phyloP scores from a whole-genome alignment of 2,113 vertebrate genomes.

The Oncorhynchus mykiss region DNA sequence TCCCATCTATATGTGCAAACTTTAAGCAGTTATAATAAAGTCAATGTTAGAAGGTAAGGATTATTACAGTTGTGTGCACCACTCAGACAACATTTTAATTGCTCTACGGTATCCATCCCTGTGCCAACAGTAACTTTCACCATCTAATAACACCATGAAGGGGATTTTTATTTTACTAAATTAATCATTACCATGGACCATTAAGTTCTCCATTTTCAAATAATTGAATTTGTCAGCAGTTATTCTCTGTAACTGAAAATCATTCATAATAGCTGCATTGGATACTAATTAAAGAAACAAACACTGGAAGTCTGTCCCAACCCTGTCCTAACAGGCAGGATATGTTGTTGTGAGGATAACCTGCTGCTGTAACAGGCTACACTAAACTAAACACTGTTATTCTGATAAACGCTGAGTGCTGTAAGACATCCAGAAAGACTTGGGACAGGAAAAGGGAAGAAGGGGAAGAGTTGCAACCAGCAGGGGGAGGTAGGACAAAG shows the following conservation, averaged over 20 bases:
- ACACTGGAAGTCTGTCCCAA: too few species aligned
- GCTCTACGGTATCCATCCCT: conserved; percentile 67
- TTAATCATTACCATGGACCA: conserved; percentile 94
- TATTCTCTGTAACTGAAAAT: conserved; percentile 73
- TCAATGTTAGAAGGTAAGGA: too few species aligned
- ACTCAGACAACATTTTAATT: conserved; percentile 73
- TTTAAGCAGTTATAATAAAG: too few species aligned
- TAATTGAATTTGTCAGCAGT: conserved; percentile 98
- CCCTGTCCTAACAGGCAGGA: too few species aligned
- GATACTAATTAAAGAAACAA: too few species aligned
- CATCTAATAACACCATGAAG: conserved; percentile 75
- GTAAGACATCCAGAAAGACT: too few species aligned
- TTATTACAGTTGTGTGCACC: conserved; percentile 27
- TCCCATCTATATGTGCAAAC: too few species aligned
- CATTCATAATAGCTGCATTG: conserved; percentile 67
- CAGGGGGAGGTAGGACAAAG: conserved; percentile 95
- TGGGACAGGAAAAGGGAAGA: conserved; percentile 1
- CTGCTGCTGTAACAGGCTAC: too few species aligned
- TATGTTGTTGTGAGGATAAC: too few species aligned
- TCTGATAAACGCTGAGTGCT: too few species aligned
- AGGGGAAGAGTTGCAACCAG: conserved; percentile 78
- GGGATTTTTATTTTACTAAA: conserved; percentile 92
- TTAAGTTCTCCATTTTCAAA: conserved; percentile 92
- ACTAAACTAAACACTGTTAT: too few species aligned
- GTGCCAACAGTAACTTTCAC: conserved; percentile 79